Evolutionary conservation across 2,797 vertebrate genomes (phyloP), one percentile per base, ranked within the genome.

Genomic region (Sebastes nivosus): DNA sequence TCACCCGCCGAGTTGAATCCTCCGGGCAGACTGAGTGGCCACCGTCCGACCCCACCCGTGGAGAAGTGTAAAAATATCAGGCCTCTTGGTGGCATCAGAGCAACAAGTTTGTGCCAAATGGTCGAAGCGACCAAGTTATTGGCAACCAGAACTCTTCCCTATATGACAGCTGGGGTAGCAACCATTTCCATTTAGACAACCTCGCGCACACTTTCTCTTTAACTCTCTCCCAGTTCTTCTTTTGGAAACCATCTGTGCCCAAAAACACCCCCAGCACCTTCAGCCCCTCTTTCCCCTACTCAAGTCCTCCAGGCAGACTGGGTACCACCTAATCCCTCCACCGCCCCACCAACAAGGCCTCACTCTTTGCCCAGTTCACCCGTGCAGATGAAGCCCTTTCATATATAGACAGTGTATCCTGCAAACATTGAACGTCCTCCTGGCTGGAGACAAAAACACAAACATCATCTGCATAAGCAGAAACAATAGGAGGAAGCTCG

Each of bases 211-310:
- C 20, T 24, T 65, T 54, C 52, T 22, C 52, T 36, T 66, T 50
- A 4, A 81, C 36, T 30, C 60, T 16, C 42, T 67, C 65, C 16
- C 78, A 72, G 61, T 82, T 77, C 13, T 82, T 73, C 1, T 1
- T 4, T 2, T 73, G 14, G 38, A 67, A 79, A 0, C 8, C 54
- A 11, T 80, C 52, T 8, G 64, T 69, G 10, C 71, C 65, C 16
- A 65, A n/a, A 59, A 68, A 55, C 4, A 30, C 34, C 5, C 27
- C 65, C 18, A 83, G 1, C 2, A 54, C 72, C 9, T 63, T 72
- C 13, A 84, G 4, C 4, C 12, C 34, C 1, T 22, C 8, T 30
- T 29, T 52, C 4, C 13, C 36, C 67, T 22, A 58, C 4, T 55
- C 2, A 11, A 60, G 29, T 13, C n/a, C 55, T 46, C n/a, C 5